Evolutionary conservation across 2,113 vertebrate species (phyloP), one percentile per base, ranked within the genome.

Genomic region (Marmota monax): DNA sequence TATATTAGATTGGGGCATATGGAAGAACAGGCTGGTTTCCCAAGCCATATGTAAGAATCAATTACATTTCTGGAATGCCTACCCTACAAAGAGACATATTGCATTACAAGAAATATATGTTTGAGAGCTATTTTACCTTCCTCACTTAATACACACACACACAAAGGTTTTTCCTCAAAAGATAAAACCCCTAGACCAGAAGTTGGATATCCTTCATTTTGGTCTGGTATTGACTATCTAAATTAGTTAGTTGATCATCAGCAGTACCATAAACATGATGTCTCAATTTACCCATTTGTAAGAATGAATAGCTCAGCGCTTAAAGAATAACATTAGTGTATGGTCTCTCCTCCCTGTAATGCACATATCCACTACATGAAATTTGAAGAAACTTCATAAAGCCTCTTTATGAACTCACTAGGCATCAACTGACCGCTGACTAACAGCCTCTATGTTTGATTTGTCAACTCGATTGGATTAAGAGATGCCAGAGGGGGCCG

Each of bases 11-110:
- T 22, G 39, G 20, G 72, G 56, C 53, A 90, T 84, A 90, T 56
- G 58, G 84, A 90, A 86, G 61, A 90, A 48, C 10, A 89, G 37
- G 23, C 63, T 86, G 3, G 5, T 90, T 86, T 87, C 42, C 79
- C 37, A 92, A 87, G 23, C 20, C 32, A 82, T 45, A 69, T 53
- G 51, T 67, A n/a, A 87, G 91, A 91, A 84, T 91, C 76, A 94
- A 27, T 86, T 34, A 70, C 61, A 58, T 61, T 93, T 92, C 79
- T 84, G 34, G 74, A 89, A 92, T 77, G 4, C 6, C 2, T 79
- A 39, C 3, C 20, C 37, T 25, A 77, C 18, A 29, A 18, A 65
- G 22, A 94, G 42, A 67, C 17, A 37, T 0, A 53, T 0, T 80
- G 39, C 84, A 16, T 48, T 92, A 13, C 42, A 12, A 18, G 11